Evolutionary conservation across 2,113 vertebrate species (phyloP).

Genomic region (Todiramphus saurophagus): DNA sequence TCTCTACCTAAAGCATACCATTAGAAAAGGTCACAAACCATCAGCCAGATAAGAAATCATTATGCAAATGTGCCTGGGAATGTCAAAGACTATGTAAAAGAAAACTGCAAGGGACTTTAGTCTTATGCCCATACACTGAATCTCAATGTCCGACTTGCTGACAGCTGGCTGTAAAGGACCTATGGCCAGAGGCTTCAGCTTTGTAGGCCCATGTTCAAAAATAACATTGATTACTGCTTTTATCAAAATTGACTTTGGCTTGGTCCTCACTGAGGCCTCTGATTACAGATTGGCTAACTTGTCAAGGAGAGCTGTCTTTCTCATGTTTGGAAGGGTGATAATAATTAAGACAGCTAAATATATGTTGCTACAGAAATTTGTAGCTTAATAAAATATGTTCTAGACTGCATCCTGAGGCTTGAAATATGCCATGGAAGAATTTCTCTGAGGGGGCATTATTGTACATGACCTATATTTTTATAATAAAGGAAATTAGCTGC

Average conservation of each 20-base stretch:
- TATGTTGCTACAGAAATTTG: not conserved
- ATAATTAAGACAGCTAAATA: not conserved
- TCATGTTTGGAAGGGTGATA: not conserved
- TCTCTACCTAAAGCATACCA: not conserved
- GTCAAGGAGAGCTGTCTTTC: not conserved
- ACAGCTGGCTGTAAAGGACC: not conserved
- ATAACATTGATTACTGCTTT: not conserved
- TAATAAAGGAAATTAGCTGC: not conserved
- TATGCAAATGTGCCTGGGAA: not conserved
- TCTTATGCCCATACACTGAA: not conserved
- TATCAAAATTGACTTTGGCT: not conserved
- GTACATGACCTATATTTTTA: not conserved
- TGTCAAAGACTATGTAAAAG: not conserved
- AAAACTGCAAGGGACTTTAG: not conserved
- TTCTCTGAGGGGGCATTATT: not conserved
- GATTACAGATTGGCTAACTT: not conserved
- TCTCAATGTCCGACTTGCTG: not conserved
- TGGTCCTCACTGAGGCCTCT: not conserved
- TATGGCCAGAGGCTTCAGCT: not conserved
- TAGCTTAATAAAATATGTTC: not conserved
- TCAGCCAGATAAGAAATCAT: not conserved
- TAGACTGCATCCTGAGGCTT: not conserved
- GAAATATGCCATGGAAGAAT: not conserved
- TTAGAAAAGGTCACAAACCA: conserved; percentile 1
- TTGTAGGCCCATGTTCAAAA: not conserved